Conservation (phyloP, 2,113 vertebrate species). For the Mus pahari region DNA sequence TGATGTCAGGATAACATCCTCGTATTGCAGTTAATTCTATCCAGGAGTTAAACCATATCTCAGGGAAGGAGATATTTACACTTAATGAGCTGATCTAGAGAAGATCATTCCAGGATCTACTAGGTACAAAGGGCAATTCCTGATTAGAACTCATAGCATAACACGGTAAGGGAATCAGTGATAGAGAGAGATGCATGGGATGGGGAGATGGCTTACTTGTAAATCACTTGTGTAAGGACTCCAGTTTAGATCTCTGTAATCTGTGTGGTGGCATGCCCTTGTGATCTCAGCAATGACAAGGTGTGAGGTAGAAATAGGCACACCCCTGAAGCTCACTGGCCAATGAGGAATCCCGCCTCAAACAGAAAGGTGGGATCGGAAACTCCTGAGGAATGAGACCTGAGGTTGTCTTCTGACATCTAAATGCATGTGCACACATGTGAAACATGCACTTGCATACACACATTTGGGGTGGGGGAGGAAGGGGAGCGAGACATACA, state of each 20-base stretch:
- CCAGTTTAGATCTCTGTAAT: neutral
- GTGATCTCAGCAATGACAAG: neutral
- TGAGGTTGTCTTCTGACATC: neutral
- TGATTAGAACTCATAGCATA: neutral
- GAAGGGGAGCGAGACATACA: neutral
- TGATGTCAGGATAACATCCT: neutral
- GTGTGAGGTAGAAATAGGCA: neutral
- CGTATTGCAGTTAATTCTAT: neutral
- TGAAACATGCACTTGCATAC: neutral
- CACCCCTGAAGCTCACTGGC: too few relatives aligned
- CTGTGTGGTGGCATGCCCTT: neutral
- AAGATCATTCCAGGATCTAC: neutral
- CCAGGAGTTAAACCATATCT: neutral
- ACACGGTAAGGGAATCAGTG: neutral
- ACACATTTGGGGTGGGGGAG: neutral
- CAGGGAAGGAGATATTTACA: neutral
- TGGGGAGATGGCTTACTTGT: neutral
- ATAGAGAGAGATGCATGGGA: neutral
- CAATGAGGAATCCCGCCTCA: neutral
- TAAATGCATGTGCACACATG: neutral
- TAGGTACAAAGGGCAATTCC: neutral
- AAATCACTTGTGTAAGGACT: neutral
- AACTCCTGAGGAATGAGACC: neutral
- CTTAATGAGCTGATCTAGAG: neutral
- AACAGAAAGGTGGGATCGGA: neutral